Conservation (phyloP, 2,888 invertebrate genomes). For the Troides helena region DNA sequence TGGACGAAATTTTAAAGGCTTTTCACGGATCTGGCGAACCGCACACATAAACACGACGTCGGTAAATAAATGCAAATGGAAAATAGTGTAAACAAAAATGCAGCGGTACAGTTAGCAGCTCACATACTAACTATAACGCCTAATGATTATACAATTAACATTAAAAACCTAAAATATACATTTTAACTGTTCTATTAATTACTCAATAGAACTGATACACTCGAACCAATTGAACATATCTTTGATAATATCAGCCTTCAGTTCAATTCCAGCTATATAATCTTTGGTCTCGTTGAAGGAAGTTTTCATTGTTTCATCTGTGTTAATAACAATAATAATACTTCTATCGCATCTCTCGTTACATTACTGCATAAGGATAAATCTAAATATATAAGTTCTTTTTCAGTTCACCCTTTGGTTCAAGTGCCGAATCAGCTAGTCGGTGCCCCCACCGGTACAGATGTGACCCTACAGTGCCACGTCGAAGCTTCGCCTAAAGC, state of each 20-base stretch:
- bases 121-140: constrained; percentile 33
- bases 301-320: too few species aligned
- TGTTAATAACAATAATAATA: too few species aligned
- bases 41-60: constrained; percentile 37
- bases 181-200: background rate
- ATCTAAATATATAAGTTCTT: constrained; percentile 35
- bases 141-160: constrained; percentile 32
- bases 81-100: constrained; percentile 58
- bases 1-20: constrained; percentile 51
- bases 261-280: too few species aligned
- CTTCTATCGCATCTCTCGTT: too few species aligned
- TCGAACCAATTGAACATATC: too few species aligned
- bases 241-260: background rate
- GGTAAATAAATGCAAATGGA: constrained; percentile 52
- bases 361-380: background rate
- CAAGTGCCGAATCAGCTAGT: constrained; percentile 96
- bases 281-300: too few species aligned
- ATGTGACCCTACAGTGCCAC: constrained; percentile 91
- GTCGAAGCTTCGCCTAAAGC: constrained; percentile 96
- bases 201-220: background rate
- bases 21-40: constrained; percentile 45
- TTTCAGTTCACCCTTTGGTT: constrained; percentile 92
- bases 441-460: constrained; percentile 91
- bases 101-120: constrained; percentile 32
- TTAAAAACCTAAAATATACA: constrained; percentile 3